Evolutionary conservation across 2,797 vertebrate genomes (phyloP), one percentile per base, ranked within the genome.

Genomic region (Numenius phaeopus): DNA sequence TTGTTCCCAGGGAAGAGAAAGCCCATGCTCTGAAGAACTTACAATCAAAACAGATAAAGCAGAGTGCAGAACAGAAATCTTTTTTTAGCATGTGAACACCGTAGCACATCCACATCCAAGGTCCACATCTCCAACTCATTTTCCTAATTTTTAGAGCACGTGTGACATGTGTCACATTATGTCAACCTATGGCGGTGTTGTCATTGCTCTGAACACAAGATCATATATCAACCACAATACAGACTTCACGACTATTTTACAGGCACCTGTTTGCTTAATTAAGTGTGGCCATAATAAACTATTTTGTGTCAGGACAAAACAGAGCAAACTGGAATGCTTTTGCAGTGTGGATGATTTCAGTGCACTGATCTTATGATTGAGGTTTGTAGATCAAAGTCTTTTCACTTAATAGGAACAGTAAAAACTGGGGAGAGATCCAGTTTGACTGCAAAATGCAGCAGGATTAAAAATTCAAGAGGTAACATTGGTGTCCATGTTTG

Each of bases 51-150:
- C 19, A 39, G n/a, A n/a, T 32, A 62, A 85, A 52, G 21, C 30
- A 32, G 34, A 6, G 4, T 39, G 50, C 11, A 16, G 34, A 82
- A 64, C 17, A 65, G 42, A 44, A 91, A 5, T 47, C 37, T 62
- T 24, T 30, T 46, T 77, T 77, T 52, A 85, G 42, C 22, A 34
- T 6, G 2, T 39, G 37, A 76, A 49, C 21, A 55, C 50, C 55
- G 58, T 64, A 23, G 26, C 40, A 37, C 9, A 39, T 62, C 18
- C 24, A 37, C 0, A 0, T 42, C 24, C 1, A 0, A 61, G 12
- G 8, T 42, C 54, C 20, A 11, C 34, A 72, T 30, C 16, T 47
- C 34, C 27, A 64, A 20, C 10, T 42, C 42, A 17, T 52, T 42
- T 69, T 75, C 12, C 39, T 39, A 3, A 27, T 59, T 30, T 34